phyloP scores from a whole-genome alignment of 1,140 invertebrate species.

The Tigriopus japonicus region DNA sequence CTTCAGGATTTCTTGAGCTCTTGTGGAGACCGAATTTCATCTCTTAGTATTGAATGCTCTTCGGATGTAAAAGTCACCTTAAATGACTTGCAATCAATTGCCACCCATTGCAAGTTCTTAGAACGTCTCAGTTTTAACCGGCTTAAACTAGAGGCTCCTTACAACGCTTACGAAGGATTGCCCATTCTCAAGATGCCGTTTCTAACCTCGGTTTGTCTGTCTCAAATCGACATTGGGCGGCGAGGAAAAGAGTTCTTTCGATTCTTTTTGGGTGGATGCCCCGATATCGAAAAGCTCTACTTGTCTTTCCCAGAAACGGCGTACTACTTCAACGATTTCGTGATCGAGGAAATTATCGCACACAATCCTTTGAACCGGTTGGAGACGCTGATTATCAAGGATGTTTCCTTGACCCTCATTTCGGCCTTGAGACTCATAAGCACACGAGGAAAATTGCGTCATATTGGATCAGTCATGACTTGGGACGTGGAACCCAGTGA shows the following conservation, averaged over 20 bases:
- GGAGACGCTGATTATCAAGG: background rate
- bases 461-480: background rate
- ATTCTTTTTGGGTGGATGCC: background rate
- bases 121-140: too few relatives aligned
- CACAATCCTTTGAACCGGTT: background rate
- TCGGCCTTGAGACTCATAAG: conserved; percentile 8
- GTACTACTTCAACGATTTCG: conserved; percentile 12
- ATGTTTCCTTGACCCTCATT: conserved; percentile 5
- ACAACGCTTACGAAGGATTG: too few relatives aligned
- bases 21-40: conserved; percentile 1
- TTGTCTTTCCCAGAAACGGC: conserved; percentile 3
- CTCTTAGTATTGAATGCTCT: background rate
- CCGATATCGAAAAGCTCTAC: conserved; percentile 4
- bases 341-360: conserved; percentile 6
- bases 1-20: background rate
- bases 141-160: too few relatives aligned
- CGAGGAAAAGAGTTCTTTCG: conserved; percentile 2
- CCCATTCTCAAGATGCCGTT: too few relatives aligned
- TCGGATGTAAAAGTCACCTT: too few relatives aligned
- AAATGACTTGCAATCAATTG: too few relatives aligned
- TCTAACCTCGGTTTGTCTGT: too few relatives aligned
- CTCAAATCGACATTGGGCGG: background rate
- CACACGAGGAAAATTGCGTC: conserved; percentile 1
- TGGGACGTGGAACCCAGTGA: conserved; percentile 13
- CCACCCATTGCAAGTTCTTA: too few relatives aligned